These are phyloP conservation scores for Agapornis roseicollis DNA, from an alignment of 2,113 vertebrate species.

Conservation along the genomic window DNA sequence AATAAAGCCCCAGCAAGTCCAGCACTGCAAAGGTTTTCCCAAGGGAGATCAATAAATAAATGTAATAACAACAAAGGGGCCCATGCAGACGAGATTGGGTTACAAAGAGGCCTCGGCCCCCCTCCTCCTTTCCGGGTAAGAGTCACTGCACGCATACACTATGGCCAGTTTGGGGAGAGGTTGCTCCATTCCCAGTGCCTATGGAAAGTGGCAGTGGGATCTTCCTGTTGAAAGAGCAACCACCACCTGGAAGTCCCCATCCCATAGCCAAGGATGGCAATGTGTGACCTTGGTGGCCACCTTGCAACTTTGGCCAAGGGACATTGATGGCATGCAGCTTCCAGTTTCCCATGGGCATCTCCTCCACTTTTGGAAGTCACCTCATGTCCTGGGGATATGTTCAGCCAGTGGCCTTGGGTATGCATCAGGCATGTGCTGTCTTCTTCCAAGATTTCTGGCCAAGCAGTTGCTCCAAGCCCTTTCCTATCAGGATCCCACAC, in stretches of 20 bases:
- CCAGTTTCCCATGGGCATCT: neutral
- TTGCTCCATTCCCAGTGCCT: neutral
- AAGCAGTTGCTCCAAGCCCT: neutral
- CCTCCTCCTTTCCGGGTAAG: slow-evolving; percentile 28
- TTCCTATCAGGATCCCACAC: neutral
- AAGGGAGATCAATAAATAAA: slow-evolving; percentile 60
- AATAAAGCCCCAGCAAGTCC: slow-evolving; percentile 32
- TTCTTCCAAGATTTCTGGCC: neutral
- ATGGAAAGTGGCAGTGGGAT: accelerated
- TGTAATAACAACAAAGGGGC: slow-evolving; percentile 66
- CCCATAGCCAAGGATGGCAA: neutral
- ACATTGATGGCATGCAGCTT: accelerated
- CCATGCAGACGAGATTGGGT: slow-evolving; percentile 57
- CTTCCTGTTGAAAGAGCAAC: neutral
- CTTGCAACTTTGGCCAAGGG: neutral
- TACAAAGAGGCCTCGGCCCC: slow-evolving; percentile 46
- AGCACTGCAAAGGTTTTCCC: slow-evolving; percentile 32
- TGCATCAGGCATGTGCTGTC: neutral
- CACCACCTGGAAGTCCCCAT: neutral
- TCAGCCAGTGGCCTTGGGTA: neutral
- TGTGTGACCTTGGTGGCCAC: neutral
- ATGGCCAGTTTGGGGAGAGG: neutral
- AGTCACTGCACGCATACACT: neutral
- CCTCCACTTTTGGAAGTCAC: neutral
- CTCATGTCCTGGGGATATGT: neutral